Conservation (phyloP, 2,888 invertebrate genomes). For the Arrhopalites spinosus region DNA sequence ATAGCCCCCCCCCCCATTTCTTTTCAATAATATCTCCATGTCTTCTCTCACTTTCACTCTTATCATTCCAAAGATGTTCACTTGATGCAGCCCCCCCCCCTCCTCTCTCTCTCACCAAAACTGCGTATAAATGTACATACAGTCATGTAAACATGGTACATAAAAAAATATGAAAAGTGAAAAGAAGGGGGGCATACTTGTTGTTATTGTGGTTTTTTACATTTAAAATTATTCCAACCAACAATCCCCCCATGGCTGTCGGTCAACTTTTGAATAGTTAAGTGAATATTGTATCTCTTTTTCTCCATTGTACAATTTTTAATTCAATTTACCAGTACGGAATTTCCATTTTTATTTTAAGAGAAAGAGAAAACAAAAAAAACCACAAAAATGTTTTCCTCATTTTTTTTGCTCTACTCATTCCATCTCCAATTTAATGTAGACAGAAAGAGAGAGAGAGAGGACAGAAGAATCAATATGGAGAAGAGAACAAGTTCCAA, state of each 20-base stretch:
- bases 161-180: too few species aligned
- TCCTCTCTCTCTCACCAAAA: too few species aligned
- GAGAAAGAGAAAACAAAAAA: conserved; percentile 1
- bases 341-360: too few species aligned
- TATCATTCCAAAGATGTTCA: too few species aligned
- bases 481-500: neutral
- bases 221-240: too few species aligned
- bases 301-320: neutral
- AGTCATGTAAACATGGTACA: too few species aligned
- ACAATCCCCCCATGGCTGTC: too few species aligned
- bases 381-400: neutral
- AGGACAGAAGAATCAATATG: neutral
- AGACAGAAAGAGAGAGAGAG: neutral
- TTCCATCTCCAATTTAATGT: neutral
- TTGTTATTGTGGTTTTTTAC: neutral
- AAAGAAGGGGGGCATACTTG: too few species aligned
- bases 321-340: neutral
- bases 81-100: too few species aligned
- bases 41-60: too few species aligned
- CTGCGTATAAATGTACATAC: too few species aligned
- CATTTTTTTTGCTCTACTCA: neutral
- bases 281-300: neutral
- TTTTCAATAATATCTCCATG: neutral
- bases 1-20: conserved; percentile 3
- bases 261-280: too few species aligned